These are phyloP conservation scores for Metopolophium dirhodum DNA, from an alignment of 1,140 invertebrate species.

Conservation along the genomic window DNA sequence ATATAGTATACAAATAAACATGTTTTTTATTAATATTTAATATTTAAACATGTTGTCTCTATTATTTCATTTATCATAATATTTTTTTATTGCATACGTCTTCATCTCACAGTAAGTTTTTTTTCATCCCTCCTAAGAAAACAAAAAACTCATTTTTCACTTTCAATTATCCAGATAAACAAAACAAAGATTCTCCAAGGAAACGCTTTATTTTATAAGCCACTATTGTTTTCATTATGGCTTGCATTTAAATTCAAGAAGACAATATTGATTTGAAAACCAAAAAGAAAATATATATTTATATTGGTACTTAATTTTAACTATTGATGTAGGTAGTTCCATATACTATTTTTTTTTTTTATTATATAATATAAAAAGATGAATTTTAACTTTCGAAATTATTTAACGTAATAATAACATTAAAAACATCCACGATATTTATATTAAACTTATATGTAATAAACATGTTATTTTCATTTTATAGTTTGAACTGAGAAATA, in stretches of 20 bases:
- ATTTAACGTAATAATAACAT: neutral
- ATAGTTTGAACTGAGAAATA: neutral
- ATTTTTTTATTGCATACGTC: neutral
- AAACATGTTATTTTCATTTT: neutral
- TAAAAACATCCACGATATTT: neutral
- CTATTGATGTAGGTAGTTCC: neutral
- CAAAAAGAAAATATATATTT: neutral
- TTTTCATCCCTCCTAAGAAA: neutral
- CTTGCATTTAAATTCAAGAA: neutral
- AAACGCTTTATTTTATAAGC: neutral
- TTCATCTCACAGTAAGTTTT: neutral
- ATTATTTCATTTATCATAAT: neutral
- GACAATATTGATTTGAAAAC: neutral
- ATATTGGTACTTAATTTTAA: neutral
- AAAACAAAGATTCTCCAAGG: neutral
- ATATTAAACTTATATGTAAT: neutral
- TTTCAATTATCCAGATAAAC: conserved; percentile 15
- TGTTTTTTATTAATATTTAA: neutral
- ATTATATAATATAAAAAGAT: no score
- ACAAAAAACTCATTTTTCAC: neutral
- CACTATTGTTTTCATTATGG: neutral
- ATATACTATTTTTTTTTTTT: neutral
- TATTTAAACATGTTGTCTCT: neutral
- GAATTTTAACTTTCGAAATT: neutral
- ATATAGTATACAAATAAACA: neutral